Percentiles rank a stretch among this genome's conserved stretches.
Conservation (phyloP, 2,888 invertebrate genomes). For the Drosophila flavopinicola region DNA sequence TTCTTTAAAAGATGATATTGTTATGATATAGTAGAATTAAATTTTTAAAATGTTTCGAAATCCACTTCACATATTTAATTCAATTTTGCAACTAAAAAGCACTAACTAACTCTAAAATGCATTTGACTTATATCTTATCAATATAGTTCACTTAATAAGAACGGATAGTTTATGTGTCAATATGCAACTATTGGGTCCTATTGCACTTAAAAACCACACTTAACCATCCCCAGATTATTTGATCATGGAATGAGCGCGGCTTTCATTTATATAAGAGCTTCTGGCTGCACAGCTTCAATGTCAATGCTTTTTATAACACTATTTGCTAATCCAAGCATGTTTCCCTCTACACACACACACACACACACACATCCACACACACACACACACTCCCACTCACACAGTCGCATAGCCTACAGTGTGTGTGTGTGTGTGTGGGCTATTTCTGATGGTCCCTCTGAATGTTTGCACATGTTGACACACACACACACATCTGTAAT, state of each 20-base stretch:
- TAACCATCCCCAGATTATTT: constrained; percentile 25
- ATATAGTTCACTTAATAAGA: too few relatives aligned
- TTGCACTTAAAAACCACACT: not conserved
- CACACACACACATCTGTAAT: constrained; percentile 50
- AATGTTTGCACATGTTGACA: constrained; percentile 16
- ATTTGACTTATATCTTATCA: not conserved
- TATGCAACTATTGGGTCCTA: not conserved
- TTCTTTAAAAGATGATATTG: too few relatives aligned
- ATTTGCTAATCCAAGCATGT: constrained; percentile 44
- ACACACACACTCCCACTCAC: constrained; percentile 2
- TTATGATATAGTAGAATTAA: too few relatives aligned
- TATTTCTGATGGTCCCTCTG: constrained; percentile 40
- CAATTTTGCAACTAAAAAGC: too few relatives aligned
- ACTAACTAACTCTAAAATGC: too few relatives aligned
- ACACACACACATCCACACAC: constrained; percentile 4
- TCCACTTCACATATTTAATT: too few relatives aligned
- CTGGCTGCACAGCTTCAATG: constrained; percentile 45
- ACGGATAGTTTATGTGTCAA: constrained; percentile 2
- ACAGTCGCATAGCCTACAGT: constrained; percentile 29
- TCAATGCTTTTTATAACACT: constrained; percentile 45
- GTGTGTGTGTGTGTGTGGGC: constrained; percentile 22
- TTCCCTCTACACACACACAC: constrained; percentile 2
- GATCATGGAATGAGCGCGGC: constrained; percentile 6
- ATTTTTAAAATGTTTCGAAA: too few relatives aligned
- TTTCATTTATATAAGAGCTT: constrained; percentile 28